Conservation (phyloP, 1,140 invertebrate genomes). For the Lethrus apterus region DNA sequence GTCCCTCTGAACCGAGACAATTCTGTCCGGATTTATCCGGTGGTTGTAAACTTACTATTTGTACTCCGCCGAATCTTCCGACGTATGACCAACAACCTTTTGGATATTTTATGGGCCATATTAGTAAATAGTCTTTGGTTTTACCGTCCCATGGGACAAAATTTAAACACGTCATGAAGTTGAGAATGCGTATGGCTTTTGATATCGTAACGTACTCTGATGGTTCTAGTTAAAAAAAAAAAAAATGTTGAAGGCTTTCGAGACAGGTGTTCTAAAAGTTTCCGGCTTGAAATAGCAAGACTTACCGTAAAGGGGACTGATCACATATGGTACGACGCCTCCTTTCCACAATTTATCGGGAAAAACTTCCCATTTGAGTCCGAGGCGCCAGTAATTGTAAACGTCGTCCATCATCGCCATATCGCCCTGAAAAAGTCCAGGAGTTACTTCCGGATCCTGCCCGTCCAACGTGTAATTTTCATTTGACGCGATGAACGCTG, state of each 20-base stretch:
- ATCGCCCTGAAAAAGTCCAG: conserved; percentile 61
- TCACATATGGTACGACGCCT: conserved; percentile 51
- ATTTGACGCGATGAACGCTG: neutral
- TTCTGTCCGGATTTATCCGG: conserved; percentile 50
- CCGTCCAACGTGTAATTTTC: conserved; percentile 18
- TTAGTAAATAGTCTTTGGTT: conserved; percentile 52
- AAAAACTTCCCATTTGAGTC: conserved; percentile 56
- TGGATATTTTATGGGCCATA: conserved; percentile 59
- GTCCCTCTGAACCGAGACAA: conserved; percentile 53
- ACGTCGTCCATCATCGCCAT: conserved; percentile 51
- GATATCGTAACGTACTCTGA: conserved; percentile 51
- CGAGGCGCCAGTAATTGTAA: conserved; percentile 51
- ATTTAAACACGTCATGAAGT: conserved; percentile 55
- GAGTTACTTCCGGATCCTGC: conserved; percentile 58
- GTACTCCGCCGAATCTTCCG: conserved; percentile 55
- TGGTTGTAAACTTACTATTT: conserved; percentile 56
- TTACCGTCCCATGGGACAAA: conserved; percentile 57
- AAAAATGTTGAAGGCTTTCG: too few relatives aligned
- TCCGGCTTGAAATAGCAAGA: too few relatives aligned
- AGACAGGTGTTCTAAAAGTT: too few relatives aligned
- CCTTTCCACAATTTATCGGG: conserved; percentile 56
- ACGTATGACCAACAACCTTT: conserved; percentile 64
- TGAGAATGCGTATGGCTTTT: conserved; percentile 50
- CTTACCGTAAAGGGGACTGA: conserved; percentile 54
- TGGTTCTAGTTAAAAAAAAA: too few relatives aligned